These are phyloP conservation scores for Drosophila baimaii DNA, from an alignment of 1,140 invertebrate genomes.

Conservation along the genomic window DNA sequence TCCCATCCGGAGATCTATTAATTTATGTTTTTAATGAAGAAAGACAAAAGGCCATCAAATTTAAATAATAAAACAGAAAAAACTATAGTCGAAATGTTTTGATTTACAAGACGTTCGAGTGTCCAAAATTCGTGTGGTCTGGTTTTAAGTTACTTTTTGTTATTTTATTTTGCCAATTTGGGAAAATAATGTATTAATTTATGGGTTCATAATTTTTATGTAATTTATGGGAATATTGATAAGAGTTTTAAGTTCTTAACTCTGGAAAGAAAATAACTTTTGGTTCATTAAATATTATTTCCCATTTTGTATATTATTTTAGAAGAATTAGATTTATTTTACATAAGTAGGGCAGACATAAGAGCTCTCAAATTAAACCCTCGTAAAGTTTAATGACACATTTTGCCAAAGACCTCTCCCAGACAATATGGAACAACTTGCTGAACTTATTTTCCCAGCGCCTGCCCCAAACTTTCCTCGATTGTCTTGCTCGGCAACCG, in stretches of 20 bases:
- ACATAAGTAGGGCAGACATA: not conserved
- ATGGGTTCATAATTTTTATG: constrained; percentile 1
- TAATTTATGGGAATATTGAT: not conserved
- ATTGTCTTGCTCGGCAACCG: constrained; percentile 28
- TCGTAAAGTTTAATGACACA: constrained; percentile 10
- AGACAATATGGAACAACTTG: constrained; percentile 13
- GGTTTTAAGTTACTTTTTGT: not conserved
- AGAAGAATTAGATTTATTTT: not conserved
- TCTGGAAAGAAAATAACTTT: too few relatives aligned
- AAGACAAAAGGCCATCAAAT: constrained; percentile 19
- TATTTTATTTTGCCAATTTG: not conserved
- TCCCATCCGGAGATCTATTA: constrained; percentile 19
- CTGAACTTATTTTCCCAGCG: constrained; percentile 7
- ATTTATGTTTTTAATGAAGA: constrained; percentile 22
- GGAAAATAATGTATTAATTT: not conserved
- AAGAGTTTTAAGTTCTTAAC: constrained; percentile 1
- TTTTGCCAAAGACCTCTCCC: constrained; percentile 1
- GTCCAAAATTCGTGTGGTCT: not conserved
- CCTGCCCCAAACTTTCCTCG: constrained; percentile 19
- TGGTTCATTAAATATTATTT: too few relatives aligned
- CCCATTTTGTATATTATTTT: not conserved
- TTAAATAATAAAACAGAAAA: constrained; percentile 15
- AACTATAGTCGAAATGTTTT: constrained; percentile 11
- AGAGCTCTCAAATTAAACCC: not conserved
- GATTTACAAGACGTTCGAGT: constrained; percentile 19